phyloP scores from a whole-genome alignment of 2,888 invertebrate genomes.

The Anarsia innoxiella region DNA sequence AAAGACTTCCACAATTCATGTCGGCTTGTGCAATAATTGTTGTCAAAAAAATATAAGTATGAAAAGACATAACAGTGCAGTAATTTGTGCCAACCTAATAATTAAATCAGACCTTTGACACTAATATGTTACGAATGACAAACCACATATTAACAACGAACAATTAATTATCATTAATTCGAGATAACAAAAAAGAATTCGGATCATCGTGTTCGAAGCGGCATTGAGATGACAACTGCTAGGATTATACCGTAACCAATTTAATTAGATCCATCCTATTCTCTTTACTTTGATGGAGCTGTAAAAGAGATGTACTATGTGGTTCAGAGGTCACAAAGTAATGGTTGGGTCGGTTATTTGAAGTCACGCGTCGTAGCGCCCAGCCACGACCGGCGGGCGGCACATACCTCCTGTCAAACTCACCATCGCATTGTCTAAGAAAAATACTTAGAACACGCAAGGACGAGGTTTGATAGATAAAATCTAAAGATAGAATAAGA shows the following conservation, averaged over 20 bases:
- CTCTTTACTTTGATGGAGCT: too few species aligned
- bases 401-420: conserved; percentile 69
- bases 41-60: too few species aligned
- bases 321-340: conserved; percentile 31
- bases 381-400: too few species aligned
- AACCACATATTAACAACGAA: conserved; percentile 52
- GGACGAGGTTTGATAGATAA: too few species aligned
- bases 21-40: too few species aligned
- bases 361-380: conserved; percentile 55
- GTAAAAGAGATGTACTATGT: conserved; percentile 27
- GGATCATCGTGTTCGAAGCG: conserved; percentile 62
- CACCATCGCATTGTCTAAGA: conserved; percentile 45
- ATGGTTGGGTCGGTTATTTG: conserved; percentile 37
- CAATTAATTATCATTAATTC: conserved; percentile 69
- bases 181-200: conserved; percentile 52
- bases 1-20: too few species aligned
- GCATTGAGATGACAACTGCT: conserved; percentile 71
- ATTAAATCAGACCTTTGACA: conserved; percentile 34
- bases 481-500: conserved; percentile 9
- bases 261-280: conserved; percentile 25
- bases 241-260: conserved; percentile 54
- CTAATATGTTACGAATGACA: conserved; percentile 62
- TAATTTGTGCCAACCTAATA: conserved; percentile 4
- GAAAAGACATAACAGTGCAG: too few species aligned
- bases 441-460: conserved; percentile 48